Conservation (phyloP, 2,888 invertebrate genomes). For the Drosophila hamatofila region DNA sequence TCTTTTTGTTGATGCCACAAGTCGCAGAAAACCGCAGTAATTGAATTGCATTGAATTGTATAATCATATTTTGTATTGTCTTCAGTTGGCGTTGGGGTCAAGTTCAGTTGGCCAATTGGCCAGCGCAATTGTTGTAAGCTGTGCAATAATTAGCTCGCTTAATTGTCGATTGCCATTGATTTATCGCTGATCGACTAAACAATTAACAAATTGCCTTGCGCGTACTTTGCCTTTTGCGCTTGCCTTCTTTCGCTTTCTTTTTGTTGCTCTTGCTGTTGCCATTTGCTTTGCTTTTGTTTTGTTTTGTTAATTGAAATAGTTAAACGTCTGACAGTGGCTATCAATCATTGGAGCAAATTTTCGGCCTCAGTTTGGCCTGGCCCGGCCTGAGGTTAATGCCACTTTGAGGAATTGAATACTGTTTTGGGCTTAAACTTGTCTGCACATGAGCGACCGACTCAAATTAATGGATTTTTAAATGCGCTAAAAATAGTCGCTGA, state of each 20-base stretch:
- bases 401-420: conserved; percentile 77
- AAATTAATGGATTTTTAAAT: conserved; percentile 72
- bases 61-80: conserved; percentile 62
- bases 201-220: conserved; percentile 77
- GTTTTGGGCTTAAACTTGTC: conserved; percentile 67
- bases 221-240: conserved; percentile 65
- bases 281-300: conserved; percentile 43
- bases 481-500: conserved; percentile 67
- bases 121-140: conserved; percentile 68
- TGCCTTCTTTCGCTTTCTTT: conserved; percentile 55
- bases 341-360: conserved; percentile 64
- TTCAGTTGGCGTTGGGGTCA: conserved; percentile 66
- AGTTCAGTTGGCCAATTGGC: conserved; percentile 72
- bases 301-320: conserved; percentile 59
- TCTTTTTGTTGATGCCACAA: conserved; percentile 51
- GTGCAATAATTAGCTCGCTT: conserved; percentile 63
- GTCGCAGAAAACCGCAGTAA: conserved; percentile 59
- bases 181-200: conserved; percentile 72
- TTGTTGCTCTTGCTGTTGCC: conserved; percentile 15
- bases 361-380: conserved; percentile 67
- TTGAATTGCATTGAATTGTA: conserved; percentile 45
- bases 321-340: conserved; percentile 60
- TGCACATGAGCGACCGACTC: conserved; percentile 52
- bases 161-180: conserved; percentile 77
- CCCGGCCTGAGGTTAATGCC: conserved; percentile 71